Base-by-base conservation (phyloP, 53 echinoderm and acorn worm species). In the Henricia sp. region DNA sequence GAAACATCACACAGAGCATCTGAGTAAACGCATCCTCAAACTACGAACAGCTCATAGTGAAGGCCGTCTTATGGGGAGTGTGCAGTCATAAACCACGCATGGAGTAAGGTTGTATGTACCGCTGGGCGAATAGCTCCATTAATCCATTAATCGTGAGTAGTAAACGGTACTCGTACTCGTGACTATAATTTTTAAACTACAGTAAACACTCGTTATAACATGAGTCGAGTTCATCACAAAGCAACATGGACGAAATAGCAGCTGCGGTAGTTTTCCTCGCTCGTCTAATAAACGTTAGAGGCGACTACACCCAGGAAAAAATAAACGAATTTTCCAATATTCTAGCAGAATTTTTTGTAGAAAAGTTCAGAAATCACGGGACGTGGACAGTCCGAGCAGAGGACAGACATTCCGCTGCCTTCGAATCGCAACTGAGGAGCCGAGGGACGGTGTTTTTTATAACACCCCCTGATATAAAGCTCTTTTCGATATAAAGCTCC, bases 201-300 rank as follows among this genome's bases (percentile, higher is more conserved):
- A n/a, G n/a, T n/a, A n/a, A n/a, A n/a, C n/a, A n/a, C n/a, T n/a
- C n/a, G n/a, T n/a, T n/a, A n/a, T n/a, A n/a, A n/a, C n/a, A n/a
- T n/a, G n/a, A n/a, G n/a, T n/a, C n/a, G n/a, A n/a, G n/a, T n/a
- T n/a, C 67, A 3, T 14, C 38, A 8, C 6, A 38, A 67, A 59
- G 30, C n/a, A 86, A 26, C 69, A 96, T 92, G 85, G 94, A 96
- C 94, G 96, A 96, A 92, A 96, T 96, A 27, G 94, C 96, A 60
- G 92, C 96, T 43, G 96, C 96, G 33, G 96, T 96, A 46, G 93
- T 96, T 54, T 96, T 96, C 68, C 87, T 96, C n/a, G 87, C 92
- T 23, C 72, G 94, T 2, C 92, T 96, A 35, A 86, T 96, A 19
- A 78, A 78, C 62, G 44, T 78, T 14, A 87, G 68, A 74, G 82